Conservation (phyloP, 2,113 vertebrate species). For the Tautogolabrus adspersus region DNA sequence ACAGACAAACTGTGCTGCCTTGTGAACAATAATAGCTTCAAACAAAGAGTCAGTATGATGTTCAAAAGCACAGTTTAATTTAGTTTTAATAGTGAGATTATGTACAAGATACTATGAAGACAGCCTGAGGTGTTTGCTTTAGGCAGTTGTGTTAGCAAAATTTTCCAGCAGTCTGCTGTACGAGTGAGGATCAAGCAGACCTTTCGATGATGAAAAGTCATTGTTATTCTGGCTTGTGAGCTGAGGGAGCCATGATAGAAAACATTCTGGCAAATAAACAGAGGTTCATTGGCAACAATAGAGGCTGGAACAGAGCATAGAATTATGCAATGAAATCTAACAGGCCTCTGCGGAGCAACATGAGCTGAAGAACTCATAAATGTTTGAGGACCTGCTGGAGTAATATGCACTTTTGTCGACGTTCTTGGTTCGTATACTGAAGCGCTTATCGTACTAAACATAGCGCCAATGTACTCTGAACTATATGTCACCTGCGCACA, state of each 20-base stretch:
- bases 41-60: background rate
- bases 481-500: slow-evolving; percentile 18
- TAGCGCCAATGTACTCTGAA: slow-evolving; percentile 30
- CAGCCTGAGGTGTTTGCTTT: slow-evolving; percentile 10
- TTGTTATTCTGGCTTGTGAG: slow-evolving; percentile 68
- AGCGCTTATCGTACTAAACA: slow-evolving; percentile 50
- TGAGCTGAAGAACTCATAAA: slow-evolving; percentile 79
- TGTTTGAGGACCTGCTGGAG: slow-evolving; percentile 75
- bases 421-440: slow-evolving; percentile 38
- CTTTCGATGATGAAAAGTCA: slow-evolving; percentile 67
- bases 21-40: slow-evolving; percentile 7
- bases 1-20: background rate
- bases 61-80: slow-evolving; percentile 23
- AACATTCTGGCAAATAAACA: slow-evolving; percentile 71
- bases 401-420: slow-evolving; percentile 61
- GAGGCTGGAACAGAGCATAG: slow-evolving; percentile 53
- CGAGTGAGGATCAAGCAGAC: slow-evolving; percentile 49
- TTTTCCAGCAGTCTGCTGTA: slow-evolving; percentile 44
- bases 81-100: slow-evolving; percentile 16
- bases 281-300: slow-evolving; percentile 66
- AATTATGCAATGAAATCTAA: slow-evolving; percentile 80
- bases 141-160: slow-evolving; percentile 29
- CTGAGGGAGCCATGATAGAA: slow-evolving; percentile 60
- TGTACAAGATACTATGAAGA: background rate
- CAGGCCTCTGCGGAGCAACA: slow-evolving; percentile 75